Evolutionary conservation across 2,888 invertebrate genomes (phyloP).

Genomic region (Trileptium ribeirensis): DNA sequence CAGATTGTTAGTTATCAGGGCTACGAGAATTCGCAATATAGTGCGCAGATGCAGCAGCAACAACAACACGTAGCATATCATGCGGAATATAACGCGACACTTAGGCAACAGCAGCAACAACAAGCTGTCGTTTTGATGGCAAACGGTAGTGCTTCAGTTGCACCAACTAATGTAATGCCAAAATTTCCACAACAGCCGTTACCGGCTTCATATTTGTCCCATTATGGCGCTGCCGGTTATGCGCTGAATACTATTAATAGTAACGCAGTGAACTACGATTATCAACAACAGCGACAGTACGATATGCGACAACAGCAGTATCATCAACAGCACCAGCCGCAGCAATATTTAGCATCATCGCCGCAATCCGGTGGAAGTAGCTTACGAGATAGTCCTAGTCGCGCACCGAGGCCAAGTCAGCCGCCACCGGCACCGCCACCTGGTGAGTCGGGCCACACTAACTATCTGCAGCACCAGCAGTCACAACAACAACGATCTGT

Average conservation of each 20-base stretch:
- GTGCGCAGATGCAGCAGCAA: not conserved
- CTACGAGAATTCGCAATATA: not conserved
- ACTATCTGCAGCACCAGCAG: not conserved
- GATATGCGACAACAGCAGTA: not conserved
- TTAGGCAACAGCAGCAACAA: not conserved
- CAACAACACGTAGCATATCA: not conserved
- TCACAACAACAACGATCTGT: not conserved
- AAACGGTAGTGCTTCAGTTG: too few species aligned
- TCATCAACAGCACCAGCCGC: not conserved
- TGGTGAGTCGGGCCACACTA: not conserved
- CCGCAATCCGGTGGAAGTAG: not conserved
- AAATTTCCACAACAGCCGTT: not conserved
- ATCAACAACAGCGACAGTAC: not conserved
- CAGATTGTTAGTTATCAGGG: too few species aligned
- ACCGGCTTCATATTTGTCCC: not conserved
- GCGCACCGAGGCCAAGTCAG: not conserved
- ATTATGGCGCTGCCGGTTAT: constrained; percentile 16
- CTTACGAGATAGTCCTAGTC: constrained; percentile 14
- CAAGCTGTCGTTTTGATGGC: too few species aligned
- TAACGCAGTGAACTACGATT: not conserved
- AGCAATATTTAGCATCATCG: not conserved
- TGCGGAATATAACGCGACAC: not conserved
- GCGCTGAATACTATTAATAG: not conserved
- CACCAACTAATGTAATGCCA: too few species aligned
- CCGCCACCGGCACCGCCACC: constrained; percentile 9